Conservation (phyloP, 1,140 invertebrate species). For the Cylas formicarius region DNA sequence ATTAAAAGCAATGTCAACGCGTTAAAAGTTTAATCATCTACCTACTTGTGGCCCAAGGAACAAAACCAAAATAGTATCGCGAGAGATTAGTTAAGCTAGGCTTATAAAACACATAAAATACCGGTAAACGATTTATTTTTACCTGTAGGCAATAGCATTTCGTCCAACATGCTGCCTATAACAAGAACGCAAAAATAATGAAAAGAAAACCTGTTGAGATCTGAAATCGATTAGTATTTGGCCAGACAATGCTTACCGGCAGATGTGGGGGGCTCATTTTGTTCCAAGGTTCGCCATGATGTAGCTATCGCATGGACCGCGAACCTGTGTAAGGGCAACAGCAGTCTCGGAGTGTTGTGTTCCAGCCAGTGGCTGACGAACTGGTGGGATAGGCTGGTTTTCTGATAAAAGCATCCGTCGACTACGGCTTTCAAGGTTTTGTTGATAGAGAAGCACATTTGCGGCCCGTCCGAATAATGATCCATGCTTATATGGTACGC, state of each 20-base stretch:
- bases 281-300: conserved; percentile 59
- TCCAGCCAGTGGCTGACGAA: conserved; percentile 75
- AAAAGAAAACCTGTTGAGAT: too few species aligned
- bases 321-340: conserved; percentile 70
- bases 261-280: conserved; percentile 44
- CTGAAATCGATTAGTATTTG: too few species aligned
- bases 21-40: too few species aligned
- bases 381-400: conserved; percentile 61
- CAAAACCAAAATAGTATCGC: too few species aligned
- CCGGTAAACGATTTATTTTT: too few species aligned
- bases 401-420: conserved; percentile 71
- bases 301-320: conserved; percentile 67
- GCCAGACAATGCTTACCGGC: conserved; percentile 38
- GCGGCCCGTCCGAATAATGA: conserved; percentile 57
- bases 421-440: conserved; percentile 62
- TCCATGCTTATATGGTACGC: conserved; percentile 71
- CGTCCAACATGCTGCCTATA: too few species aligned
- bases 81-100: too few species aligned
- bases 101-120: too few species aligned
- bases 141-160: too few species aligned
- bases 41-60: too few species aligned
- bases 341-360: conserved; percentile 64
- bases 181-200: too few species aligned
- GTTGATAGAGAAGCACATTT: conserved; percentile 53
- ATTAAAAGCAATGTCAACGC: too few species aligned